Evolutionary conservation across 2,888 invertebrate species (phyloP).

Genomic region (Boloria selene): DNA sequence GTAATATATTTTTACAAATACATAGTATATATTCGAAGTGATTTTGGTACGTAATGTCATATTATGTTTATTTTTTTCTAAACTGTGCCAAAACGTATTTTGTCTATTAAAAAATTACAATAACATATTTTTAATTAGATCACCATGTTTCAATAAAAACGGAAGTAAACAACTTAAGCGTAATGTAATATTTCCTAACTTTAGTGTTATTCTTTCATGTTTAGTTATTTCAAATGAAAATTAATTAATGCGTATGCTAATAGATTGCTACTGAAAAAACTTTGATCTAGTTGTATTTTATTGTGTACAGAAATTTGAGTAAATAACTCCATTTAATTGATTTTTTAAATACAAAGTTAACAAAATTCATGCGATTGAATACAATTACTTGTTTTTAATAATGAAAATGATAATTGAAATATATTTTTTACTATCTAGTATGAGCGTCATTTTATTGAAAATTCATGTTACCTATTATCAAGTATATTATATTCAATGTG

Average conservation of each 20-base stretch:
- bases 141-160: too few species aligned
- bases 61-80: too few species aligned
- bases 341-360: neutral
- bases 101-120: too few species aligned
- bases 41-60: too few species aligned
- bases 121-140: too few species aligned
- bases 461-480: conserved; percentile 35
- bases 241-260: conserved; percentile 11
- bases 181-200: neutral
- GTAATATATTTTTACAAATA: too few species aligned
- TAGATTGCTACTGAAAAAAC: conserved; percentile 9
- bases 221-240: conserved; percentile 1
- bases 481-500: conserved; percentile 45
- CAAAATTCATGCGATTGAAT: neutral
- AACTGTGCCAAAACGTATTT: too few species aligned
- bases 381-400: neutral
- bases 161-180: too few species aligned
- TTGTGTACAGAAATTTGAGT: neutral
- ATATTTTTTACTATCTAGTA: conserved; percentile 10
- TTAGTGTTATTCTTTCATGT: conserved; percentile 3
- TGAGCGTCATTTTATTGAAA: conserved; percentile 26
- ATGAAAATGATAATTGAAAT: neutral
- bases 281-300: conserved; percentile 9
- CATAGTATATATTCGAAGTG: too few species aligned
- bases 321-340: neutral